These are phyloP conservation scores for Anarhynchus alexandrinus DNA, from an alignment of 2,113 vertebrate genomes.

Conservation along the genomic window DNA sequence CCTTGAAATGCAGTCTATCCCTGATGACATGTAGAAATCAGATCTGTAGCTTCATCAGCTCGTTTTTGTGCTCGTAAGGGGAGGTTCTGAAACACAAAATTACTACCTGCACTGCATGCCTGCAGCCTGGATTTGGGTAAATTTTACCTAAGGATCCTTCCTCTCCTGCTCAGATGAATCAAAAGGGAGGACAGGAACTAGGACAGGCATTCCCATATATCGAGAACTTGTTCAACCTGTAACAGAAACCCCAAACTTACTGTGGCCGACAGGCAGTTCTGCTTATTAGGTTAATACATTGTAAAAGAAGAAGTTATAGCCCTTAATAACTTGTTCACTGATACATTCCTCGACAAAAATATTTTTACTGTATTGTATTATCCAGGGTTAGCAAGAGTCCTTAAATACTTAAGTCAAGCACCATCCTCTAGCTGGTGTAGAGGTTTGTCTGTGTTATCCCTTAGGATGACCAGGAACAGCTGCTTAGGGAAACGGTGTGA, in stretches of 20 bases:
- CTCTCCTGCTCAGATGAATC: fast-evolving
- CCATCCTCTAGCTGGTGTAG: fast-evolving
- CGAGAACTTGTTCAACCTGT: not conserved
- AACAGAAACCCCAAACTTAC: not conserved
- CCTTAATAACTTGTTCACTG: not conserved
- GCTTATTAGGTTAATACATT: not conserved
- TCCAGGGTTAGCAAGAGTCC: not conserved
- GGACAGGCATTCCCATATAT: not conserved
- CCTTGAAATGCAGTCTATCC: not conserved
- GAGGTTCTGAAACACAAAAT: not conserved
- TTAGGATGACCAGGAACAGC: not conserved
- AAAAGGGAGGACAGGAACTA: not conserved
- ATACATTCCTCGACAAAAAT: not conserved
- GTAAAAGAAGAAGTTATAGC: not conserved
- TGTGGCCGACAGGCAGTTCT: not conserved
- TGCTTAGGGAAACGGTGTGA: not conserved
- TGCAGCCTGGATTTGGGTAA: not conserved
- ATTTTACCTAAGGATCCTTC: not conserved
- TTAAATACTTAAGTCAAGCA: not conserved
- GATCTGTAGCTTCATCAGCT: not conserved
- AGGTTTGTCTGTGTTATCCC: not conserved
- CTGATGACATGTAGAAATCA: not conserved
- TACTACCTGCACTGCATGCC: no score
- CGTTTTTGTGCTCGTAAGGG: not conserved
- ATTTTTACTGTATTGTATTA: not conserved